Percentiles rank a stretch among this genome's conserved stretches.
Conservation (phyloP, 2,113 vertebrate genomes). For the Rhinoderma darwinii region DNA sequence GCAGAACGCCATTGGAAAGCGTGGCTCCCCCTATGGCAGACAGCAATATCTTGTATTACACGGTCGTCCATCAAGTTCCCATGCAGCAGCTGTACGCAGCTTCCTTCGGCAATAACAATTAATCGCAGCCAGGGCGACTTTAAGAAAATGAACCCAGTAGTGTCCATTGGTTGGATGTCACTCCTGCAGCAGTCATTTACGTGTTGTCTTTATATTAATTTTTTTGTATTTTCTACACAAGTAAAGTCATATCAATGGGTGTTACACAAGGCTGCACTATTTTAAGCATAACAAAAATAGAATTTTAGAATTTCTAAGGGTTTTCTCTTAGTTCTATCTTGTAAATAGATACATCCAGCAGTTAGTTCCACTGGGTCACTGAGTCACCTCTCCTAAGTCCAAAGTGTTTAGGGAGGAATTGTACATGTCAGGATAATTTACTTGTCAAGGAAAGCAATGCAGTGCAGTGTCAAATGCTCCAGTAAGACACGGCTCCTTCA, state of each 20-base stretch:
- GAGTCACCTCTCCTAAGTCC: conserved; percentile 29
- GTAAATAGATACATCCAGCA: conserved; percentile 30
- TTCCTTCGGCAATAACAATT: too few relatives aligned
- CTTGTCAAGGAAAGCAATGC: conserved; percentile 48
- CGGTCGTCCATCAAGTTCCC: too few relatives aligned
- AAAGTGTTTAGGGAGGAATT: conserved; percentile 32
- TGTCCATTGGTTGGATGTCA: too few relatives aligned
- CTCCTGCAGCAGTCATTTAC: too few relatives aligned
- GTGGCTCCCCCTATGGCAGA: too few relatives aligned
- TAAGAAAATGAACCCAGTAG: too few relatives aligned
- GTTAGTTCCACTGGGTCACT: conserved; percentile 23
- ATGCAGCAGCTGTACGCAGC: too few relatives aligned
- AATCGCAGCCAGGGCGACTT: too few relatives aligned
- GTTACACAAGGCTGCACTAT: not conserved
- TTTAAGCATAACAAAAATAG: not conserved
- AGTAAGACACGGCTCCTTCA: not conserved
- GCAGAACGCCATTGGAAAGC: too few relatives aligned
- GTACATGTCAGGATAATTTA: conserved; percentile 50
- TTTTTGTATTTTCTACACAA: not conserved
- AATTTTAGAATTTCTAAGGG: not conserved
- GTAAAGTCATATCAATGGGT: not conserved
- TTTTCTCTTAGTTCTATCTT: not conserved
- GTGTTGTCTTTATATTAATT: not conserved
- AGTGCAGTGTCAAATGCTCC: conserved; percentile 3
- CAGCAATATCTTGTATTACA: too few relatives aligned